Evolutionary conservation across 2,113 vertebrate genomes (phyloP).

Genomic region (Labeo rohita): DNA sequence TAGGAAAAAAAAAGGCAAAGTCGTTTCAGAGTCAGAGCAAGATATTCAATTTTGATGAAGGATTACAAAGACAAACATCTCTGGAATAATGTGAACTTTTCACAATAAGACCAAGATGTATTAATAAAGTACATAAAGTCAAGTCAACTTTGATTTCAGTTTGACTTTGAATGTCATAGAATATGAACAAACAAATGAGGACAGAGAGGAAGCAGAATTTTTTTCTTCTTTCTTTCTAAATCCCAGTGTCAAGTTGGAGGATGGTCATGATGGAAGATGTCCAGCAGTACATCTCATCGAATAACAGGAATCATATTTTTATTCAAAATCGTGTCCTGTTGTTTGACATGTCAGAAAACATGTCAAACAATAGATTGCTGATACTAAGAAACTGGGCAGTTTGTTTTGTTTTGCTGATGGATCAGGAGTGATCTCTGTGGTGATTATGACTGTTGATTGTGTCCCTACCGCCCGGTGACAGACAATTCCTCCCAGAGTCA

Average conservation of each 20-base stretch:
- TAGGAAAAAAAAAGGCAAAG: not conserved
- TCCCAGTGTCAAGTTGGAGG: not conserved
- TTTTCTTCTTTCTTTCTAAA: not conserved
- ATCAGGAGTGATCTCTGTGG: constrained; percentile 34
- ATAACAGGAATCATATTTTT: not conserved
- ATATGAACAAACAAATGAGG: not conserved
- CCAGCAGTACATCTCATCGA: not conserved
- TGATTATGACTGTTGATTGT: constrained; percentile 40
- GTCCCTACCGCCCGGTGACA: not conserved
- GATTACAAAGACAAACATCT: constrained; percentile 19
- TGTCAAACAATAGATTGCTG: constrained; percentile 5
- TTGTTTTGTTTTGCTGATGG: constrained; percentile 26
- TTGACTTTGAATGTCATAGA: not conserved
- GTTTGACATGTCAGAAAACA: constrained; percentile 18
- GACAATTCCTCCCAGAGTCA: constrained; percentile 22
- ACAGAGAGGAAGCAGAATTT: not conserved
- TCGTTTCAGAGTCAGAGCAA: not conserved
- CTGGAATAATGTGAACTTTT: not conserved
- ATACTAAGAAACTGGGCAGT: not conserved
- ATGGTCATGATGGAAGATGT: not conserved
- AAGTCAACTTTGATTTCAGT: not conserved
- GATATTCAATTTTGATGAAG: constrained; percentile 16
- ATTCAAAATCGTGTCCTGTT: not conserved
- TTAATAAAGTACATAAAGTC: constrained; percentile 6
- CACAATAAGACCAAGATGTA: not conserved